Evolutionary conservation across 2,113 vertebrate species (phyloP).

Genomic region (Oplegnathus fasciatus): DNA sequence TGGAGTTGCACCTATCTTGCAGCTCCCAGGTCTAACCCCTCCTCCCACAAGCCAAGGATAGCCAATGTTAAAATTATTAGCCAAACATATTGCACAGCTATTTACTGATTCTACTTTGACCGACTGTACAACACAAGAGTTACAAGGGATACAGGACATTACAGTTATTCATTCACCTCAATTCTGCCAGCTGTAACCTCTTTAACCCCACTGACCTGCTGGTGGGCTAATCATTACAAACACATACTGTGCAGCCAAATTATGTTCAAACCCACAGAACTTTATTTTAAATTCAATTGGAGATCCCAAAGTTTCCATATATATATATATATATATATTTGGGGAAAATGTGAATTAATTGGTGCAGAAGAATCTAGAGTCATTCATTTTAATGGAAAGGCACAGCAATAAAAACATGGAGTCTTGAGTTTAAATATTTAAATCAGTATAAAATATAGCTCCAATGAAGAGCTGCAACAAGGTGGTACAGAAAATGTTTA

Average conservation of each 20-base stretch:
- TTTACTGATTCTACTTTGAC: conserved; percentile 4
- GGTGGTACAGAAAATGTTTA: too few relatives aligned
- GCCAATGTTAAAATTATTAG: conserved; percentile 9
- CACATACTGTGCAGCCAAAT: neutral
- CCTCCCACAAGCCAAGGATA: neutral
- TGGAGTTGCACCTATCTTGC: neutral
- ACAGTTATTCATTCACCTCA: conserved; percentile 35
- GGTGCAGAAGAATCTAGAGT: conserved; percentile 1
- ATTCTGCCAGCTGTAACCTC: conserved; percentile 9
- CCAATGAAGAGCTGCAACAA: neutral
- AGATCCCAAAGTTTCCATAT: neutral
- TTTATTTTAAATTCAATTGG: neutral
- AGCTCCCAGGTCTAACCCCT: conserved; percentile 4
- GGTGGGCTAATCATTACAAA: conserved; percentile 27
- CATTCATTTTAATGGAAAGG: neutral
- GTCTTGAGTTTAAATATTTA: neutral
- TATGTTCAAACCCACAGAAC: neutral
- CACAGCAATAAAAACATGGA: neutral
- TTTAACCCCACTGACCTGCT: conserved; percentile 36
- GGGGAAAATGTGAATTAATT: neutral
- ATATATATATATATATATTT: too few relatives aligned
- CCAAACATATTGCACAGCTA: neutral
- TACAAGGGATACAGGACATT: neutral
- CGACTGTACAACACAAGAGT: neutral
- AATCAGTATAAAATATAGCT: neutral